Conservation (phyloP, 2,888 invertebrate species). For the Agrenia bidenticulata region DNA sequence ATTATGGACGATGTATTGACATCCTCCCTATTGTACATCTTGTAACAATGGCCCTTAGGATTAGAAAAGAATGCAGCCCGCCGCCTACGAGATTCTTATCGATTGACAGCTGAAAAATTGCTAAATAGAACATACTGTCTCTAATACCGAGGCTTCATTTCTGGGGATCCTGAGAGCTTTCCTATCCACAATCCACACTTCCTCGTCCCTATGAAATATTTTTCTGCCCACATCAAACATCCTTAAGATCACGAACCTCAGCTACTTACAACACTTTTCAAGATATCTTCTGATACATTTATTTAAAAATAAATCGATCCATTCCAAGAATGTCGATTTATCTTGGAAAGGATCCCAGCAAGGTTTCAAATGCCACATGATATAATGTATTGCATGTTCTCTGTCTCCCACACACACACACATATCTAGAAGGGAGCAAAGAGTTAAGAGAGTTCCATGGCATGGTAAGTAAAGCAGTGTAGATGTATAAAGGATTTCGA, state of each 20-base stretch:
- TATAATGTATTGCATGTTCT: too few species aligned
- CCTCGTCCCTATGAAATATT: neutral
- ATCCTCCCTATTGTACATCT: constrained; percentile 1
- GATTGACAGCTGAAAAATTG: constrained; percentile 21
- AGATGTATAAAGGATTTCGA: neutral
- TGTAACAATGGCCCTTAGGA: constrained; percentile 17
- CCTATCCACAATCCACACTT: too few species aligned
- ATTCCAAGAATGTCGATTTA: too few species aligned
- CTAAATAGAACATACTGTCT: neutral
- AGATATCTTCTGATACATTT: too few species aligned
- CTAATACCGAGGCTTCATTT: neutral
- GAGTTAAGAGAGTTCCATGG: too few species aligned
- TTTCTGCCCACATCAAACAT: neutral
- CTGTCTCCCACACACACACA: too few species aligned
- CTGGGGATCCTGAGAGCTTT: neutral
- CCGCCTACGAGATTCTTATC: constrained; percentile 7
- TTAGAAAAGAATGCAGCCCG: neutral
- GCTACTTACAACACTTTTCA: too few species aligned
- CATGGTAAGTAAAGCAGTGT: neutral
- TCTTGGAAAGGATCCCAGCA: neutral
- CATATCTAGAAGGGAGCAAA: too few species aligned
- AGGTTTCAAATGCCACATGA: too few species aligned
- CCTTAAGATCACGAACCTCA: too few species aligned
- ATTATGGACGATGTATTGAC: constrained; percentile 15
- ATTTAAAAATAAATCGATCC: too few species aligned